These are phyloP conservation scores for Castor canadensis DNA, from an alignment of 2,113 vertebrate species.

Conservation along the genomic window DNA sequence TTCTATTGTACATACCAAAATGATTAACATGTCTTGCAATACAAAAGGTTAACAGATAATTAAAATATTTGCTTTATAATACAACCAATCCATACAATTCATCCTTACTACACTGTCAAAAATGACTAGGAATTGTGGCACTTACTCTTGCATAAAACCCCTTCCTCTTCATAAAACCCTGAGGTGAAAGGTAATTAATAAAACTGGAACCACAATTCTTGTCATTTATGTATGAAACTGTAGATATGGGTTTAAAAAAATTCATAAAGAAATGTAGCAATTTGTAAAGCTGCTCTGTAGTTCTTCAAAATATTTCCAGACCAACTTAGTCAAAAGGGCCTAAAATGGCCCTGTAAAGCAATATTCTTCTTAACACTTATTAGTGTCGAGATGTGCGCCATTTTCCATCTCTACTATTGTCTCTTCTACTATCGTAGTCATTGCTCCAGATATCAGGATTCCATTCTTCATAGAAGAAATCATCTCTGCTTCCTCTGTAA, in stretches of 20 bases:
- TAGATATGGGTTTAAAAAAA: conserved; percentile 45
- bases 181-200: conserved; percentile 51
- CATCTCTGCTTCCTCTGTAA: conserved; percentile 83
- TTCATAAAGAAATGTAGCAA: conserved; percentile 59
- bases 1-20: neutral
- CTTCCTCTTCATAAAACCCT: conserved; percentile 69
- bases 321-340: neutral
- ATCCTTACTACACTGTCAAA: conserved; percentile 43
- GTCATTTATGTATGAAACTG: conserved; percentile 33
- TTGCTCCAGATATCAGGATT: conserved; percentile 83
- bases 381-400: conserved; percentile 84
- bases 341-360: neutral
- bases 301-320: neutral
- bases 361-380: neutral
- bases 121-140: conserved; percentile 32
- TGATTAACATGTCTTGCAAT: conserved; percentile 45
- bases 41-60: conserved; percentile 63
- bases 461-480: conserved; percentile 84
- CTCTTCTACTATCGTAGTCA: conserved; percentile 82
- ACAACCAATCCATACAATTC: conserved; percentile 45
- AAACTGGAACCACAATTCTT: neutral
- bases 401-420: conserved; percentile 83
- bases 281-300: conserved; percentile 31
- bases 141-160: conserved; percentile 54
- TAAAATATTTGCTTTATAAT: conserved; percentile 70